Evolutionary conservation across 2,113 vertebrate species (phyloP).

Genomic region (Actenoides lindsayi): DNA sequence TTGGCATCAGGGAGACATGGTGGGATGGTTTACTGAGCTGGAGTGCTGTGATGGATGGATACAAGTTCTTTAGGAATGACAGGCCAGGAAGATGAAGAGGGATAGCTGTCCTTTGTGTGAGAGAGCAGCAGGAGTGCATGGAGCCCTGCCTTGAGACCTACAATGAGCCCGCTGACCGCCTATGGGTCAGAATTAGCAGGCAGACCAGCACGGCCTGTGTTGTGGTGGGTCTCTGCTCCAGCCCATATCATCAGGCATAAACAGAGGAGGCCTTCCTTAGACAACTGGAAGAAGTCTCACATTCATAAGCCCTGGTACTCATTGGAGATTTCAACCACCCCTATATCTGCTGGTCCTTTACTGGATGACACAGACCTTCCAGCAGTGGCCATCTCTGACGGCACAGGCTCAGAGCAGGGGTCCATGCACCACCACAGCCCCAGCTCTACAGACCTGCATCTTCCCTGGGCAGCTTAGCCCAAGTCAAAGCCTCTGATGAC

Average conservation of each 20-base stretch:
- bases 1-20: neutral
- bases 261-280: neutral
- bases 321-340: neutral
- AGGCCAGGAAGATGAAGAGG: neutral
- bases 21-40: neutral
- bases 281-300: neutral
- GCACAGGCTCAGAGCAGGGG: neutral
- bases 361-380: neutral
- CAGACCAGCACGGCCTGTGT: neutral
- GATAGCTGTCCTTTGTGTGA: neutral
- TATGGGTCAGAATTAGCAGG: neutral
- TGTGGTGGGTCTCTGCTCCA: neutral
- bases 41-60: accelerated
- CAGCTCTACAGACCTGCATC: neutral
- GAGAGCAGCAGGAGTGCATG: neutral
- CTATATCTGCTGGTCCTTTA: neutral
- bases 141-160: neutral
- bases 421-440: too few species aligned
- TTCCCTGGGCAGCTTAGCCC: neutral
- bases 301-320: neutral
- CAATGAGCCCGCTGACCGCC: neutral
- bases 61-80: neutral
- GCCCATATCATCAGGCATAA: neutral
- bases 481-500: neutral
- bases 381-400: neutral